Conservation (phyloP, 1,140 invertebrate species). For the Achroia grisella region DNA sequence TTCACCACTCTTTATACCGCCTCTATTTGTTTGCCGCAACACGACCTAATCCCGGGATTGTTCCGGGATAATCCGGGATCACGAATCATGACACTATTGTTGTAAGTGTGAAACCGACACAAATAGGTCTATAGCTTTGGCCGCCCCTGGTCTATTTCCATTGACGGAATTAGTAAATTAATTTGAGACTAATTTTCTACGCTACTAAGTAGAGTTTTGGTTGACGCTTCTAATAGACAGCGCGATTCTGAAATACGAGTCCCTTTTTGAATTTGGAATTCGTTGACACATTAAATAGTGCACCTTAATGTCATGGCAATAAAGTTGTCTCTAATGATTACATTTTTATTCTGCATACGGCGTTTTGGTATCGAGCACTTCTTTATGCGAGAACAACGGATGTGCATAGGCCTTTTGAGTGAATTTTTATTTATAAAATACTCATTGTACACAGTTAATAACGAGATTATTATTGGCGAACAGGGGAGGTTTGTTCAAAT, state of each 20-base stretch:
- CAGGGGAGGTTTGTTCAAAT: conserved; percentile 50
- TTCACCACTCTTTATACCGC: conserved; percentile 45
- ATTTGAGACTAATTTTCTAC: neutral
- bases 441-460: conserved; percentile 53
- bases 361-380: conserved; percentile 3
- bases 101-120: conserved; percentile 73
- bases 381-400: conserved; percentile 36
- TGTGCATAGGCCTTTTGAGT: conserved; percentile 39
- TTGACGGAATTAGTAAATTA: neutral
- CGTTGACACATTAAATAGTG: neutral
- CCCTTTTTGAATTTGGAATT: conserved; percentile 22
- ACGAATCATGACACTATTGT: conserved; percentile 74
- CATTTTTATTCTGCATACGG: conserved; percentile 1
- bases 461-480: conserved; percentile 51
- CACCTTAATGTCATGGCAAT: neutral
- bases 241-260: conserved; percentile 20
- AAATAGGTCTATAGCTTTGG: conserved; percentile 70
- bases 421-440: conserved; percentile 51
- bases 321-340: conserved; percentile 13
- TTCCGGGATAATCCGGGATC: conserved; percentile 67
- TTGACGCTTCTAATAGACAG: neutral
- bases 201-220: neutral
- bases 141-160: conserved; percentile 27
- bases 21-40: conserved; percentile 66
- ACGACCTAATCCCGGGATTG: conserved; percentile 63